Conservation (phyloP, 2,888 invertebrate genomes). For the Shargacucullia verbasci region DNA sequence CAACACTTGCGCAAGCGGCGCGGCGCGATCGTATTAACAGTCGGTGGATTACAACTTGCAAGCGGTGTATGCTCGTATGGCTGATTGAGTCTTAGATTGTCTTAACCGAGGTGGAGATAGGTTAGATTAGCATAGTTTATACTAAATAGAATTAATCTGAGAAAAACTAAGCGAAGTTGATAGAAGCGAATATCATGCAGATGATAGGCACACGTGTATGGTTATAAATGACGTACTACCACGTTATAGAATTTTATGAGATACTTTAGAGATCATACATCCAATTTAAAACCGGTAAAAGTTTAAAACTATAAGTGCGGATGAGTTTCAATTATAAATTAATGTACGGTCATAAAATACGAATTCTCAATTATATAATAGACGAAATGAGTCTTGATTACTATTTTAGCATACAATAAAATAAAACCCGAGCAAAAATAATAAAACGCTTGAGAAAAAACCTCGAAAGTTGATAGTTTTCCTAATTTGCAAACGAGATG, state of each 20-base stretch:
- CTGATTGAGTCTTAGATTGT: constrained; percentile 25
- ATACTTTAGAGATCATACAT: constrained; percentile 13
- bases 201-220: too few species aligned
- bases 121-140: too few species aligned
- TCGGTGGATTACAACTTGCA: constrained; percentile 13
- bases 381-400: constrained; percentile 21
- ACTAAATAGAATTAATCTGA: not conserved
- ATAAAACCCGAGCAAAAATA: too few species aligned
- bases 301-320: constrained; percentile 42
- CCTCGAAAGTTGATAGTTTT: too few species aligned
- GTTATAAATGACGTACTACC: not conserved
- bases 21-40: constrained; percentile 2
- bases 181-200: too few species aligned
- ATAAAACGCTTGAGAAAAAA: too few species aligned
- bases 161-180: too few species aligned
- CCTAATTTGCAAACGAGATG: not conserved
- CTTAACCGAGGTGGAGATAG: constrained; percentile 6
- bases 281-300: constrained; percentile 38
- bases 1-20: constrained; percentile 27
- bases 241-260: constrained; percentile 2
- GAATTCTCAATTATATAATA: constrained; percentile 25
- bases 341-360: constrained; percentile 18
- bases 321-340: constrained; percentile 28
- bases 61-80: constrained; percentile 17
- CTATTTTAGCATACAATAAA: not conserved